phyloP scores from a whole-genome alignment of 2,888 invertebrate genomes.

The Esperia sulphurella region DNA sequence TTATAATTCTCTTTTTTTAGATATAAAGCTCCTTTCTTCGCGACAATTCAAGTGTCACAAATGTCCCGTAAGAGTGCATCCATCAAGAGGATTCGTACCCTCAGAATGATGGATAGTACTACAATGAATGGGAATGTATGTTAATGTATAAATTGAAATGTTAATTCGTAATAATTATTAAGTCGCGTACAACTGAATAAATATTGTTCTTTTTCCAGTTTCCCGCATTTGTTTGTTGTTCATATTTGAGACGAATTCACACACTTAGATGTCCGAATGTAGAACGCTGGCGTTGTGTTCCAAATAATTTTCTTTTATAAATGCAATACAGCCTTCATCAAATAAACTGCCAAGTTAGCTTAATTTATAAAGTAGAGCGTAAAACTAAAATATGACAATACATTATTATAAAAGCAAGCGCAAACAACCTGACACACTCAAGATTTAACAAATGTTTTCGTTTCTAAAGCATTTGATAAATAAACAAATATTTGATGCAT shows the following conservation, averaged over 20 bases:
- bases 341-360: neutral
- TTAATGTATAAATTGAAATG: conserved; percentile 67
- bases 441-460: neutral
- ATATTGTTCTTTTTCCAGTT: conserved; percentile 51
- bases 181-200: conserved; percentile 52
- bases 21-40: conserved; percentile 49
- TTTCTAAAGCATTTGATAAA: neutral
- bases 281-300: neutral
- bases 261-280: neutral
- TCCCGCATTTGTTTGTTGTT: conserved; percentile 40
- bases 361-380: neutral
- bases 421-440: neutral
- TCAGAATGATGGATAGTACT: conserved; percentile 57
- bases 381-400: neutral
- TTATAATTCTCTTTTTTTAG: conserved; percentile 36
- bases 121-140: conserved; percentile 68
- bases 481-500: too few species aligned
- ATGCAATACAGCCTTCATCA: neutral
- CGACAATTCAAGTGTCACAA: conserved; percentile 71
- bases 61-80: conserved; percentile 51
- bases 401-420: too few species aligned
- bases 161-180: conserved; percentile 63
- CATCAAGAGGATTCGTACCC: conserved; percentile 44
- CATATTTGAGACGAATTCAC: conserved; percentile 10
- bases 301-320: neutral